Evolutionary conservation across 2,888 invertebrate genomes (phyloP), one percentile per base, ranked within the genome.

Genomic region (Pristionchus fissidentatus): DNA sequence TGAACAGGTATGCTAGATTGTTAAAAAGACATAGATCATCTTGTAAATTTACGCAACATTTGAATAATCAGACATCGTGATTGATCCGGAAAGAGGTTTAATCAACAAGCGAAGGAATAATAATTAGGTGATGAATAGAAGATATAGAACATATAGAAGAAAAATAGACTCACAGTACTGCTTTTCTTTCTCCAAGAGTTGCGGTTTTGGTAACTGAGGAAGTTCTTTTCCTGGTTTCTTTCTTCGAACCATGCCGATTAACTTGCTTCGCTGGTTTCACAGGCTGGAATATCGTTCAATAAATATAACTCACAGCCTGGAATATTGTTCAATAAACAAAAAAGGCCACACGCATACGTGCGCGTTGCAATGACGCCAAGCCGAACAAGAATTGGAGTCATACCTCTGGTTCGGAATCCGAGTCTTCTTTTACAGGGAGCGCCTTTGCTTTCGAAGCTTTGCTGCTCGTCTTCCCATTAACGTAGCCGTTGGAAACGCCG

Each of bases 161-260:
- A 19, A 35, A 57, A n/a, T 29, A 22, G 35, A 62, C 66, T 66
- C 22, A 60, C 80, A 60, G 41, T 1, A 60, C 80, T 22, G 80
- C 60, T 43, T 60, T 57, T 46, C 60, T 57, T 60, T 80, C 80
- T n/a, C 43, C 60, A 29, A 80, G 80, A 29, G 80, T n/a, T 1
- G 78, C 55, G 38, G 78, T 52, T 55, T 80, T 80, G 60, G 60
- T 60, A 29, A 43, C 29, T n/a, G 80, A 80, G 3, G 80, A 60
- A 19, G 80, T 80, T 26, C 80, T 26, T 43, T 80, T 80, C 26
- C 80, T 38, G 41, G 15, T 22, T 38, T 60, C 80, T 46, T 57
- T 57, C 43, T 80, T 43, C 22, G 60, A 19, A 19, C 3, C 19
- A 80, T 60, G 5, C 15, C 80, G 60, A 22, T 80, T 80, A 13